Evolutionary conservation across 2,113 vertebrate species (phyloP), one percentile per base, ranked within the genome.

Genomic region (Ptilorrhoa leucosticta): DNA sequence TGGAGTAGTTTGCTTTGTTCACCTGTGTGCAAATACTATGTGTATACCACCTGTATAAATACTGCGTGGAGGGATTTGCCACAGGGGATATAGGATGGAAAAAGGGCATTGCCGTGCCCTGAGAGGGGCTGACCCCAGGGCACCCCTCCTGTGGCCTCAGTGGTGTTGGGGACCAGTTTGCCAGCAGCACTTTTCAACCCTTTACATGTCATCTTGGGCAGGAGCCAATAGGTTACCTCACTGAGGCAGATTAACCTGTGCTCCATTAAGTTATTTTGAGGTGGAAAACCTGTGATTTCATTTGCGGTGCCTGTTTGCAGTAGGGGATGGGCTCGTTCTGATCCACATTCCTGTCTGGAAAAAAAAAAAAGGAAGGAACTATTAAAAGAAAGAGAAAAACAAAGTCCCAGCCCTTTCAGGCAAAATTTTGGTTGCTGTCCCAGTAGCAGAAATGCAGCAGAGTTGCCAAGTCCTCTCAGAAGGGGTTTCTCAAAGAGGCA

Each of bases 21-120:
- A 33, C 54, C 37, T 69, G 30, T 76, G 16, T 51, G n/a, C 33
- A 83, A 85, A 53, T 16, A 18, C 37, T 15, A 4, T 22, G 48
- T 76, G 39, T 51, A 14, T 73, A 47, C 6, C 70, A 95, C 42
- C 86, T 95, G 60, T 65, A 82, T 47, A 92, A 96, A 90, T 37
- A 88, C 24, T 33, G 51, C 0, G 0, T 54, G 47, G 26, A 33
- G 76, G 17, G 44, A 39, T 83, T 86, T 86, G 47, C 56, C 61
- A 23, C 28, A 28, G 50, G 35, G 30, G 23, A 39, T 30, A 24
- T 2, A 13, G 53, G 42, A 66, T 26, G 31, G 51, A 57, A 20
- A 9, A 53, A 73, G 65, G 26, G 14, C 31, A 28, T 10, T 22
- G n/a, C n/a, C 0, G 0, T 61, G 71, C n/a, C 22, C 42, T 2